A percentile compares a stretch with the other conserved stretches of the same genome.
phyloP scores from a whole-genome alignment of 1,140 invertebrate genomes.

The Aphis craccivora region DNA sequence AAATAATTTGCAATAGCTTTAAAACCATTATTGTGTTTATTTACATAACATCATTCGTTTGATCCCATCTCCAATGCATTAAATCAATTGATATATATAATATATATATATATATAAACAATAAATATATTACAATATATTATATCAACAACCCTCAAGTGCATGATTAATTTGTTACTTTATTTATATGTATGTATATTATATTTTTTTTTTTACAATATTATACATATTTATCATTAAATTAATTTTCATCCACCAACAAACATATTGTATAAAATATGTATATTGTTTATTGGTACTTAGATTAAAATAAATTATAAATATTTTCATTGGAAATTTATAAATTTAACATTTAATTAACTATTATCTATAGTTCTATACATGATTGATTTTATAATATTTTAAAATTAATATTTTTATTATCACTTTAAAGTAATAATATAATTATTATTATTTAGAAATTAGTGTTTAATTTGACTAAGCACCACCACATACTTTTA shows the following conservation, averaged over 20 bases:
- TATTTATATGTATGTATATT: not conserved
- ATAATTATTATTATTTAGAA: not conserved
- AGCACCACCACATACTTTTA: not conserved
- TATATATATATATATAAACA: too few relatives aligned
- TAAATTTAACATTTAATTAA: not conserved
- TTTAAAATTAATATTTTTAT: not conserved
- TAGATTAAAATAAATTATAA: not conserved
- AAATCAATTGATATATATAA: not conserved
- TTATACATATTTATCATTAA: not conserved
- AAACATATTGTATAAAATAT: not conserved
- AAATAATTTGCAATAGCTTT: slow-evolving; percentile 7
- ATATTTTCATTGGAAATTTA: not conserved
- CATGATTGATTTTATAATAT: not conserved
- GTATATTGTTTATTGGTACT: not conserved
- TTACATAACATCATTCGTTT: slow-evolving; percentile 1
- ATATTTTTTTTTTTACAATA: not conserved
- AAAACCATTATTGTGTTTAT: slow-evolving; percentile 36
- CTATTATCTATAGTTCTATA: not conserved
- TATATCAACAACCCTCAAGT: not conserved
- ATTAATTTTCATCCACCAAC: not conserved
- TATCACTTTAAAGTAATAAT: not conserved
- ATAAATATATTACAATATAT: not conserved
- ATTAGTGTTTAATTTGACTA: not conserved
- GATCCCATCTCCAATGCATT: not conserved
- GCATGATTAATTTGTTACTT: not conserved